Conservation (phyloP, 2,113 vertebrate species). For the Mohoua ochrocephala region DNA sequence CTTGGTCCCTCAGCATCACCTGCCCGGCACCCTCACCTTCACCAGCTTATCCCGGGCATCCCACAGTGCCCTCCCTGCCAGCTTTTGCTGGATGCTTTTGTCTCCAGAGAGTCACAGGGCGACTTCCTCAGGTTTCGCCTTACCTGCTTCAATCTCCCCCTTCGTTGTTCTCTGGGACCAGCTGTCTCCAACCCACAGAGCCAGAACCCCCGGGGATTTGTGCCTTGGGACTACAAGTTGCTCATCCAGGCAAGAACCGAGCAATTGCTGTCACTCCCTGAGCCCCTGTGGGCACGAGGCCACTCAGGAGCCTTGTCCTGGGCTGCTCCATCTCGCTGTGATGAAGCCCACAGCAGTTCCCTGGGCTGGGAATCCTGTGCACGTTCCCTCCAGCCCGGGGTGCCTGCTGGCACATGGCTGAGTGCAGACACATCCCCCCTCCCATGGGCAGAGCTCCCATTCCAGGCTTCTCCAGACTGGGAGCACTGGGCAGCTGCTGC, state of each 20-base stretch:
- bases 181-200: neutral
- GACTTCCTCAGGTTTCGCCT: neutral
- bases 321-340: accelerated
- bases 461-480: neutral
- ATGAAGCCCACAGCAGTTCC: accelerated
- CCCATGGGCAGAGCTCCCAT: accelerated
- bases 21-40: neutral
- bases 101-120: neutral
- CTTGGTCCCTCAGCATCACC: neutral
- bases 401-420: neutral
- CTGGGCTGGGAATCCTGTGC: neutral
- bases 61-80: neutral
- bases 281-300: accelerated
- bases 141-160: neutral
- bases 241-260: neutral
- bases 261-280: neutral
- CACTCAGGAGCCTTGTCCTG: neutral
- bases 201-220: neutral
- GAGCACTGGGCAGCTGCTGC: neutral
- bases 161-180: neutral
- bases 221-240: neutral
- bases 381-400: accelerated
- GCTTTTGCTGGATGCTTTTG: neutral
- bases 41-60: neutral
- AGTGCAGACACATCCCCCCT: neutral